These are phyloP conservation scores for Pyrocephalus nanus DNA, from an alignment of 2,797 vertebrate genomes.

Conservation along the genomic window DNA sequence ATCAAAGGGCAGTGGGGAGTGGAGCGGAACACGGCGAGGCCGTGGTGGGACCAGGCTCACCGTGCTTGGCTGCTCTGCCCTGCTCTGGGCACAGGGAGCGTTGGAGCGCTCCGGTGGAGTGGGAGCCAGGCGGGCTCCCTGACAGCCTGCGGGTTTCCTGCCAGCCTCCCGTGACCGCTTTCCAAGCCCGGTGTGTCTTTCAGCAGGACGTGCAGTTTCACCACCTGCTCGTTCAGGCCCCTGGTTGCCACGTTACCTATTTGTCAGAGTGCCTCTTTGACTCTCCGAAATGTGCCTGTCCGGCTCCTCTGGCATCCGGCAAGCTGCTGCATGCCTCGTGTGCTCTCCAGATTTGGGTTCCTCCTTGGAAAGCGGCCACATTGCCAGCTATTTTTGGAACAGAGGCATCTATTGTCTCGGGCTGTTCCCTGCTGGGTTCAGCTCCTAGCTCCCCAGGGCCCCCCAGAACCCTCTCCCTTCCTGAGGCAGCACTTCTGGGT, in stretches of 20 bases:
- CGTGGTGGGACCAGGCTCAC: background rate
- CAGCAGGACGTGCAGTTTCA: slow-evolving; percentile 5
- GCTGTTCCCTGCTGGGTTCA: background rate
- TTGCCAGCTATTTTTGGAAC: slow-evolving; percentile 35
- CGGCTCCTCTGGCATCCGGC: background rate
- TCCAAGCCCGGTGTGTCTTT: background rate
- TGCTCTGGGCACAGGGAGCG: background rate
- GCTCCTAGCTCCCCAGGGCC: background rate
- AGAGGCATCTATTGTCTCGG: background rate
- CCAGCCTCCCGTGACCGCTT: background rate
- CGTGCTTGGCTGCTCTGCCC: background rate
- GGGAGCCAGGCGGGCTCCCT: background rate
- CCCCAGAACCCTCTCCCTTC: background rate
- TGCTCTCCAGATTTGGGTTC: background rate
- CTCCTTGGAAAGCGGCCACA: slow-evolving; percentile 19
- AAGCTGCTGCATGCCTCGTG: background rate
- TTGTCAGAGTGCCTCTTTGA: background rate
- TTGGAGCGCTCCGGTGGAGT: background rate
- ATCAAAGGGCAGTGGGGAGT: fast-evolving
- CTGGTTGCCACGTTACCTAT: background rate
- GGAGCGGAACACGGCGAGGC: background rate
- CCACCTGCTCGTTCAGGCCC: background rate
- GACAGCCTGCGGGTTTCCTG: background rate
- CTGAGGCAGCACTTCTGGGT: background rate
- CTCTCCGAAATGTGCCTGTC: background rate